Conservation (phyloP, 2,888 invertebrate genomes). For the Spialia ferax region DNA sequence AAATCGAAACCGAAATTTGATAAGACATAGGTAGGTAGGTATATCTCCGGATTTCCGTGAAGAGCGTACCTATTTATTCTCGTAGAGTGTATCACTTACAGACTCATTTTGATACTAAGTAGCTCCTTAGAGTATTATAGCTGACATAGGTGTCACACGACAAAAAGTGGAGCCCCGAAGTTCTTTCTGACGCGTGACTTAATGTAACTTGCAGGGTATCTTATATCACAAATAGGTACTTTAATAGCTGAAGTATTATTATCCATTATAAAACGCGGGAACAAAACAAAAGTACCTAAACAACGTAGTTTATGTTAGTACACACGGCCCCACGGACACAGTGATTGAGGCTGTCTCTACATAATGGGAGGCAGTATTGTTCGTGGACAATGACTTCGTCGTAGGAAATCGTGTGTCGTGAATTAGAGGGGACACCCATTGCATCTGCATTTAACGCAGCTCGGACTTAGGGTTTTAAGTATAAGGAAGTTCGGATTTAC, state of each 20-base stretch:
- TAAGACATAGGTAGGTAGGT: no score
- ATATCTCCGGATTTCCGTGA: no score
- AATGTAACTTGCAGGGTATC: not conserved
- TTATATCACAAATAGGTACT: not conserved
- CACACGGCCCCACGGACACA: constrained; percentile 48
- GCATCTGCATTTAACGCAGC: constrained; percentile 26
- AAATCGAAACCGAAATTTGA: no score
- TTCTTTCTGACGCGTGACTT: not conserved
- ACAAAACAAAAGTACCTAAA: constrained; percentile 18
- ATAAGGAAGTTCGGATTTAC: no score
- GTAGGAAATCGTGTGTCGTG: constrained; percentile 39
- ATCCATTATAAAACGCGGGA: constrained; percentile 7
- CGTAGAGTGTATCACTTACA: no score
- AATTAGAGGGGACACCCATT: constrained; percentile 27
- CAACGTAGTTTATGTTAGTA: constrained; percentile 21
- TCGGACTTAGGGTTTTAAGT: not conserved
- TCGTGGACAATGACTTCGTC: constrained; percentile 59
- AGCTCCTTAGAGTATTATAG: no score
- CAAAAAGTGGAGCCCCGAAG: no score
- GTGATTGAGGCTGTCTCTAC: constrained; percentile 58
- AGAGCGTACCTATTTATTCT: no score
- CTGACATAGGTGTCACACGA: no score
- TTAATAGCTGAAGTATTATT: not conserved
- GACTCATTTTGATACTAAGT: no score
- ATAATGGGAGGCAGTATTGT: constrained; percentile 60